Base-by-base conservation (phyloP, 1,140 invertebrate genomes). In the Mya arenaria region DNA sequence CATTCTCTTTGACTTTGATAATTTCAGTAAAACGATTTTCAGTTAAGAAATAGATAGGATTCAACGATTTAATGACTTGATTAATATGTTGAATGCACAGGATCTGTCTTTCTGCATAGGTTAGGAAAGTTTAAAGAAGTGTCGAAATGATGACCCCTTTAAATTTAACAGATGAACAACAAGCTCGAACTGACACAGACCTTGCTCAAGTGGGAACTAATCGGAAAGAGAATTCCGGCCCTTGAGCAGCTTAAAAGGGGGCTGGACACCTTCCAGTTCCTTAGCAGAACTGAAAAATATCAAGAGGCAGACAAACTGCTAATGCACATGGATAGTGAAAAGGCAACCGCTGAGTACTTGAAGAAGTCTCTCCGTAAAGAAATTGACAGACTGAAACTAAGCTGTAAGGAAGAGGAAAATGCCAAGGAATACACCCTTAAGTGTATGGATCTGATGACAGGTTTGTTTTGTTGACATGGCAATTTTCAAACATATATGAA, bases 131-230 rank as follows among this genome's bases (percentile, higher is more conserved):
- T n/a, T n/a, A n/a, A n/a, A n/a, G n/a, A n/a, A n/a, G n/a, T n/a
- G n/a, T n/a, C n/a, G n/a, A n/a, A n/a, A n/a, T n/a, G n/a, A n/a
- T n/a, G 8, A 30, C 8, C 23, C 15, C 1, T 48, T 48, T 28
- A 32, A 13, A 62, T 44, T 28, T 41, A 63, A 56, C 48, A 85
- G 84, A 73, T 82, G 55, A 28, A 58, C 15, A 82, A 82, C 41
- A 19, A 80, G 30, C 34, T 82, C 55, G 25, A 66, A 3, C 81
- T 81, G 10, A 81, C 83, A 4, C 85, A 86, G 63, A 84, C 74
- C 1, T 62, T 86, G 17, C 52, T 86, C 30, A 65, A 78, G 48
- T 86, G 85, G 85, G 79, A 86, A 41, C 55, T 86, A 19, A 52
- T 84, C 8, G 82, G 81, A 32, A 84, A 75, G 68, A 19, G 85